A percentile compares a stretch with the other conserved stretches of the same genome.
Conservation (phyloP, 1,140 invertebrate species). For the Mamestra configurata region DNA sequence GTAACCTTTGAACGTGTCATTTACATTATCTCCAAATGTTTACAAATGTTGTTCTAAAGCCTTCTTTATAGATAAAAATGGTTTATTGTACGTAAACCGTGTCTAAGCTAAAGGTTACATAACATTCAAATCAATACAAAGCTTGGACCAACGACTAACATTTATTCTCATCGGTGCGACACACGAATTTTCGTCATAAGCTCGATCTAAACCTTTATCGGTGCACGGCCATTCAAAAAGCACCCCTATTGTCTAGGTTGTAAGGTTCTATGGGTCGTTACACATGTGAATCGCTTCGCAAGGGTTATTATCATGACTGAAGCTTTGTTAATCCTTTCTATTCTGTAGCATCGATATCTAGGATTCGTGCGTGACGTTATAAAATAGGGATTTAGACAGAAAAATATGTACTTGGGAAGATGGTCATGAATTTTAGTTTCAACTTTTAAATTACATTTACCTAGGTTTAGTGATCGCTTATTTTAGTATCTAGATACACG, state of each 20-base stretch:
- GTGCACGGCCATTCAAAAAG: conserved; percentile 36
- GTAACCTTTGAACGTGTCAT: not conserved
- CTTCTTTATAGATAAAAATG: conserved; percentile 6
- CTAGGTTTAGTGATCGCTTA: no score
- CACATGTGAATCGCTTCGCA: conserved; percentile 29
- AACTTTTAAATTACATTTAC: not conserved
- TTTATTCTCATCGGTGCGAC: conserved; percentile 61
- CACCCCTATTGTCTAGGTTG: conserved; percentile 18
- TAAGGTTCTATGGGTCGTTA: conserved; percentile 26
- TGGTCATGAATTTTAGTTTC: not conserved
- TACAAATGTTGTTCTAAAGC: conserved; percentile 4
- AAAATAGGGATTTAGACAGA: conserved; percentile 29
- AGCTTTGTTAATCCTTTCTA: conserved; percentile 57
- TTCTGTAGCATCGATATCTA: conserved; percentile 50
- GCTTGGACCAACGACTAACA: conserved; percentile 47
- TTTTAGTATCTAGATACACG: no score
- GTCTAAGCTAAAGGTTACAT: conserved; percentile 30
- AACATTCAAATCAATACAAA: conserved; percentile 59
- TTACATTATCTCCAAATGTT: not conserved
- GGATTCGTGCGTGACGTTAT: conserved; percentile 35
- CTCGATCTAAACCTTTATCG: conserved; percentile 56
- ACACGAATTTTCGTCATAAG: conserved; percentile 63
- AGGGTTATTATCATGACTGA: conserved; percentile 54
- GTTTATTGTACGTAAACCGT: conserved; percentile 22
- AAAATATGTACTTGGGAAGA: not conserved